Conservation (phyloP, 2,888 invertebrate genomes). For the Eudasyphora cyanicolor region DNA sequence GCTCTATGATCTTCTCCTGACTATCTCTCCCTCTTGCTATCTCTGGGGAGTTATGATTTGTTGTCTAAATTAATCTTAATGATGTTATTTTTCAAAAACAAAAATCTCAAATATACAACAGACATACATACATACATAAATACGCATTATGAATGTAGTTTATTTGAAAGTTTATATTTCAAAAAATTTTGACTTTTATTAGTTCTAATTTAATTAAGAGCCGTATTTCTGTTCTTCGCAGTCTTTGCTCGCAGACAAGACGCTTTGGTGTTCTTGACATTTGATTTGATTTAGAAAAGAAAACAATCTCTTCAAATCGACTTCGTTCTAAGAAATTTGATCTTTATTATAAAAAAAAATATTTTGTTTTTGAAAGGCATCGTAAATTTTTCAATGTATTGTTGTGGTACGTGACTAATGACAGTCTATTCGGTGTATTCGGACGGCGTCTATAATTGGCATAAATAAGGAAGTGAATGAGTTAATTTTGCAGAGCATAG, state of each 20-base stretch:
- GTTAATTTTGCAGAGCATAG: no score
- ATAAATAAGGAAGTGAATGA: neutral
- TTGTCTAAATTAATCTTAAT: constrained; percentile 59
- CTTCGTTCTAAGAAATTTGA: constrained; percentile 48
- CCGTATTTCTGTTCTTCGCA: neutral
- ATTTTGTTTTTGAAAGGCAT: neutral
- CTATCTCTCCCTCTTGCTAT: neutral
- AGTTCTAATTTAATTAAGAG: constrained; percentile 55
- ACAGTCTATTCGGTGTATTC: constrained; percentile 34
- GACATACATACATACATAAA: neutral
- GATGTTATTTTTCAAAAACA: constrained; percentile 28
- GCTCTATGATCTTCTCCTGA: neutral
- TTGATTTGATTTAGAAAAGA: constrained; percentile 7
- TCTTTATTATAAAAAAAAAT: constrained; percentile 13
- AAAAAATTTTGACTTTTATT: constrained; percentile 52
- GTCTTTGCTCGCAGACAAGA: neutral
- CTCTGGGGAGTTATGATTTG: constrained; percentile 53
- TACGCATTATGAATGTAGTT: no score
- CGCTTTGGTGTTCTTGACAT: neutral
- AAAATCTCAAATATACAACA: neutral
- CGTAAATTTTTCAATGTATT: neutral
- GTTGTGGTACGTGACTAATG: constrained; percentile 55
- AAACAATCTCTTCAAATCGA: neutral
- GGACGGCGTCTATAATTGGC: no score
- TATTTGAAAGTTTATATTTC: constrained; percentile 14